Evolutionary conservation across 2,888 invertebrate genomes (phyloP).

Genomic region (Terebella lapidaria): DNA sequence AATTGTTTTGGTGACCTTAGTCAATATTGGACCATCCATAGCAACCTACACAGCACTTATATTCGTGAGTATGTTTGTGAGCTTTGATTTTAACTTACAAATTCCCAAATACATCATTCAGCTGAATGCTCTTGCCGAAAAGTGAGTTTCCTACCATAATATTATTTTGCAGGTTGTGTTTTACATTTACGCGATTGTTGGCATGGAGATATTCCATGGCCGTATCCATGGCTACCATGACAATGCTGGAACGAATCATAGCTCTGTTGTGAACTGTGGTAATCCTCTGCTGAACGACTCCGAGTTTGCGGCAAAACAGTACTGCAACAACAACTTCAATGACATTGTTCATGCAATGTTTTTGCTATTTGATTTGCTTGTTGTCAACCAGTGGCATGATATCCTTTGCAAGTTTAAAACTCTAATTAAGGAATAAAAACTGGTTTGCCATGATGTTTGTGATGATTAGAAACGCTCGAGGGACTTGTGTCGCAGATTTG

Average conservation of each 20-base stretch:
- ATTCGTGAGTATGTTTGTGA: slow-evolving; percentile 53
- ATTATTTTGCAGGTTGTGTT: slow-evolving; percentile 49
- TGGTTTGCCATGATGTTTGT: no score
- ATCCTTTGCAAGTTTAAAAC: slow-evolving; percentile 43
- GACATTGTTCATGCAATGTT: slow-evolving; percentile 53
- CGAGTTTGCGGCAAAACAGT: slow-evolving; percentile 48
- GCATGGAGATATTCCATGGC: slow-evolving; percentile 55
- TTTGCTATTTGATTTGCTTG: slow-evolving; percentile 55
- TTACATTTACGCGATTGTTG: slow-evolving; percentile 55
- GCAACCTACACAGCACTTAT: slow-evolving; percentile 54
- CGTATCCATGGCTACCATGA: slow-evolving; percentile 43
- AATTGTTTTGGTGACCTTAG: slow-evolving; percentile 54
- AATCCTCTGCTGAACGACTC: slow-evolving; percentile 45
- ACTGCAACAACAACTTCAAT: slow-evolving; percentile 57
- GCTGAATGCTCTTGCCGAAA: no score
- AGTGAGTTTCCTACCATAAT: no score
- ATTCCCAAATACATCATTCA: no score
- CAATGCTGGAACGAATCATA: slow-evolving; percentile 22
- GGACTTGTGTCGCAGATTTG: no score
- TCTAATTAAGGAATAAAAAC: no score
- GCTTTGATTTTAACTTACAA: no score
- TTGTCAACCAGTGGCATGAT: slow-evolving; percentile 59
- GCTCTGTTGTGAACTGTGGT: slow-evolving; percentile 42
- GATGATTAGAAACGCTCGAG: no score
- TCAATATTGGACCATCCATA: slow-evolving; percentile 55